Evolutionary conservation across 2,888 invertebrate species (phyloP), one percentile per base, ranked within the genome.

Genomic region (Caenorhabditis sp.): DNA sequence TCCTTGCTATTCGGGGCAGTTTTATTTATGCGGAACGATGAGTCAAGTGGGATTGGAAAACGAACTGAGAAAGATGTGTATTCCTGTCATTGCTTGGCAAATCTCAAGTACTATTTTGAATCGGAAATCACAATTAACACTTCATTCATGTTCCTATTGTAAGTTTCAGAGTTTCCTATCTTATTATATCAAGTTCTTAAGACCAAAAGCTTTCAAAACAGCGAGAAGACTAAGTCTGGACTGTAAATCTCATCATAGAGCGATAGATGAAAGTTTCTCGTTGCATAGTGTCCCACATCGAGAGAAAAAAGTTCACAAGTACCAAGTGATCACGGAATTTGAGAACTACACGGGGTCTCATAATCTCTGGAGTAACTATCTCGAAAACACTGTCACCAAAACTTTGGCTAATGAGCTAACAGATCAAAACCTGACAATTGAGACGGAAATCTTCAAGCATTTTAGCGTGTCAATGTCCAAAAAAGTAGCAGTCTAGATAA

Each of bases 101-200:
- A 70, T 53, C 35, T 80, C 11, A 80, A 80, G 26, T 80, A 80
- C 24, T 64, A 74, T 37, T 80, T 80, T 11, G 80, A 80, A 47
- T 60, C 74, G 0, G 80, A 80, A 47, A 80, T 80, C 35, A 76
- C 74, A 13, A 51, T 80, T n/a, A 80, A 70, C 28, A 53, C 64
- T 9, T 80, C 80, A 0, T 65, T 65, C 26, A 74, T 80, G 64
- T 53, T 80, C 24, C 18, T 80, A 9, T 37, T 74, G 74, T 74
- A 35, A 55, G 74, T 61, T 35, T 18, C 15, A 37, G 15, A 35
- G 13, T 11, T 3, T 18, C 35, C 18, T 40, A 40, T 3, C 40
- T 15, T 15, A 9, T 9, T 40, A 15, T 13, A 8, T 3, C 40
- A 9, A 40, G 15, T 13, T 40, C 13, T 68, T 28, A 44, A 77